phyloP scores from a whole-genome alignment of 1,140 invertebrate species.

The Geopemphigus sp. region DNA sequence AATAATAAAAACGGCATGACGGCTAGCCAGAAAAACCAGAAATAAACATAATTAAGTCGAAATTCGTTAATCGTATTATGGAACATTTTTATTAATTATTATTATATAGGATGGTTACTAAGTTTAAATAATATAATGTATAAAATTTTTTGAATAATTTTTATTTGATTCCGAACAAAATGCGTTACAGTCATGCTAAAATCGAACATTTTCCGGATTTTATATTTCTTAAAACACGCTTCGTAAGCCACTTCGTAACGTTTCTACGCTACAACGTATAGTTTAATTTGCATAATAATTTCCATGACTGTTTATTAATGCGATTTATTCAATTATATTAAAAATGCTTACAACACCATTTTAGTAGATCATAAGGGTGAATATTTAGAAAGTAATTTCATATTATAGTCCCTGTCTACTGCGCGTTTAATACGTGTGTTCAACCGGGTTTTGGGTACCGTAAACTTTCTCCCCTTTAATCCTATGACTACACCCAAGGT shows the following conservation, averaged over 20 bases:
- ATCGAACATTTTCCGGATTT: neutral
- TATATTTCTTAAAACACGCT: neutral
- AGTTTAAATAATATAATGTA: too few species aligned
- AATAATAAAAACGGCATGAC: too few species aligned
- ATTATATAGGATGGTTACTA: too few species aligned
- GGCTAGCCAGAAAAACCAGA: too few species aligned
- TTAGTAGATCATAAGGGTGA: conserved; percentile 21
- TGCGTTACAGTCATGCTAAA: neutral
- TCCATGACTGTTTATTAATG: neutral
- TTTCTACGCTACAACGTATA: too few species aligned
- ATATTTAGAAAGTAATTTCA: conserved; percentile 40
- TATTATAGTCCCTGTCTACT: conserved; percentile 13
- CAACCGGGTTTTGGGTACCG: conserved; percentile 10
- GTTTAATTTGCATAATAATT: neutral
- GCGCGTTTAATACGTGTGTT: neutral
- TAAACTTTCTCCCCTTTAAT: conserved; percentile 43
- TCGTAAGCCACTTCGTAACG: too few species aligned
- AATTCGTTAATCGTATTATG: too few species aligned
- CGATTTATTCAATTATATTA: conserved; percentile 22
- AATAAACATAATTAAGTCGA: too few species aligned
- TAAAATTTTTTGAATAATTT: too few species aligned
- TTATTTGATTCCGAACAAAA: too few species aligned
- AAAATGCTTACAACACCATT: conserved; percentile 1
- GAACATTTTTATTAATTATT: too few species aligned
- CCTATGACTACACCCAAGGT: conserved; percentile 28